Base-by-base conservation (phyloP, 2,113 vertebrate genomes). In the Microcebus murinus region DNA sequence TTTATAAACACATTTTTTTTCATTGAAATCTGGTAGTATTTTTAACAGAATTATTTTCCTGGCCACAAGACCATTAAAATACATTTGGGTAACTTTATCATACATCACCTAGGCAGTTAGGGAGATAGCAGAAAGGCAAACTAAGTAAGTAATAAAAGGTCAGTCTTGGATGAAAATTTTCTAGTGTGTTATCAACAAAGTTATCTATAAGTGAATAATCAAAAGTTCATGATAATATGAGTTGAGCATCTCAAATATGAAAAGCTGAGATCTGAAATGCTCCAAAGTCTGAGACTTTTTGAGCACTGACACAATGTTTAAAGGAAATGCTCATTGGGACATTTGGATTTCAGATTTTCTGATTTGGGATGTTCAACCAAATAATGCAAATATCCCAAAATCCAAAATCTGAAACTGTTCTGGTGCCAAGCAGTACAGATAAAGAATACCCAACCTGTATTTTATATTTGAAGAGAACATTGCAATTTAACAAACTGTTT, bases 21-120 rank as follows among this genome's bases (percentile, higher is more conserved):
- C 50, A 96, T 63, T 85, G 42, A 79, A 93, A 92, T 59, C 0
- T 63, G n/a, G 31, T 85, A 73, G 1, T 45, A 82, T 96, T 90
- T 74, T 82, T 92, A 91, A 74, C 4, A 68, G 17, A 89, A 93
- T 42, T 42, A 89, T 36, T 80, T 91, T 96, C 10, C 45, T 91
- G 42, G 29, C 87, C 83, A 63, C n/a, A 79, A 81, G 31, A 63
- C 42, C 90, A 48, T 59, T 80, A 70, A 92, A 81, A 87, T 87
- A 67, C 4, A 73, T 68, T 86, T 86, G 52, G 21, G 39, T 36
- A 82, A 3, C 4, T 27, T 67, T 52, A 81, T 15, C 42, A 36
- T 23, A 83, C 13, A 2, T 25, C 67, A n/a, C 15, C 15, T 67
- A 52, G 34, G 21, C 3, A 93, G 27, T 48, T 61, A 91, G 1